A percentile compares a stretch with the other conserved stretches of the same genome.
These are phyloP conservation scores for Hypanus sabinus DNA, from an alignment of 2,113 vertebrate genomes.

Conservation along the genomic window DNA sequence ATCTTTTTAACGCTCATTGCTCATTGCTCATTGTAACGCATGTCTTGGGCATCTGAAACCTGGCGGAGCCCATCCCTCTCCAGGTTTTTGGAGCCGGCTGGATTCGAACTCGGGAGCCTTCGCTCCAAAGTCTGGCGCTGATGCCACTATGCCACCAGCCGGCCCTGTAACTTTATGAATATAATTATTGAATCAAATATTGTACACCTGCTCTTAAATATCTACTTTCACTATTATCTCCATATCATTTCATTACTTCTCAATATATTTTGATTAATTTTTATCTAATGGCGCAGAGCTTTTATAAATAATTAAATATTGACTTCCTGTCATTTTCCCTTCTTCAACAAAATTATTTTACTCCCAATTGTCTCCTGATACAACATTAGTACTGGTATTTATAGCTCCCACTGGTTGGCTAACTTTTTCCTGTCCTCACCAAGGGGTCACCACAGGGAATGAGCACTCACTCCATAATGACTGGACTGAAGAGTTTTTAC, in stretches of 20 bases:
- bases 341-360: neutral
- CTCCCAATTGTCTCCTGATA: neutral
- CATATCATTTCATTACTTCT: neutral
- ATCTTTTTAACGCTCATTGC: no score
- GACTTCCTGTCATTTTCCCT: neutral
- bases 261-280: neutral
- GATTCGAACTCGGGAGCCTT: no score
- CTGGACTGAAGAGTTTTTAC: neutral
- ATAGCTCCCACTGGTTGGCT: neutral
- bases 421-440: neutral
- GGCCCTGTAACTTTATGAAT: no score
- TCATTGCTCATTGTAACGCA: no score
- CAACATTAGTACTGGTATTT: neutral
- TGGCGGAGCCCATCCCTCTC: no score
- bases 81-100: no score
- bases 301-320: slow-evolving; percentile 4
- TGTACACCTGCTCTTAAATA: neutral
- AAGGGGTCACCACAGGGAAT: neutral
- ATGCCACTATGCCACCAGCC: no score
- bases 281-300: neutral
- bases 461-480: neutral
- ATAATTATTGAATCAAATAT: neutral
- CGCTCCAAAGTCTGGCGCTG: no score
- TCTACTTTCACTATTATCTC: neutral
- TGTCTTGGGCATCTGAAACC: no score